Percentiles rank a stretch among this genome's conserved stretches.
Evolutionary conservation across 1,140 invertebrate genomes (phyloP).

Genomic region (Pseudomyrmex gracilis): DNA sequence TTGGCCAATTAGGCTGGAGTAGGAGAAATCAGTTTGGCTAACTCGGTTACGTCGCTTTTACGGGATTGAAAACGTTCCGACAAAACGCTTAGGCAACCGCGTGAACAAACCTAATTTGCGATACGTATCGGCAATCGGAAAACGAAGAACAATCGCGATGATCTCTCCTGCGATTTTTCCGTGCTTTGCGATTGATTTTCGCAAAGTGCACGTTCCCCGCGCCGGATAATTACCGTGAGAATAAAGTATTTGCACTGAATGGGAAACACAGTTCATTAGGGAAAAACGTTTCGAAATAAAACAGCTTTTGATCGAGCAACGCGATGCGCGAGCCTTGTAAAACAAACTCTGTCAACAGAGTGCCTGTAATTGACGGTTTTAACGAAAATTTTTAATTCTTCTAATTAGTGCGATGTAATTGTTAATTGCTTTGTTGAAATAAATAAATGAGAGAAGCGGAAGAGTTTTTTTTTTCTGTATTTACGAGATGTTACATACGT

Average conservation of each 20-base stretch:
- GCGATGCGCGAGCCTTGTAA: too few species aligned
- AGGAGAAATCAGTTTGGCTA: constrained; percentile 75
- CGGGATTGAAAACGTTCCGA: constrained; percentile 74
- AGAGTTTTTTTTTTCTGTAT: constrained; percentile 6
- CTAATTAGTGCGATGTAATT: background rate
- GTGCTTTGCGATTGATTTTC: constrained; percentile 13
- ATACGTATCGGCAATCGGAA: constrained; percentile 48
- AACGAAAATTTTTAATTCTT: too few species aligned
- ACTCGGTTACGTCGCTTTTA: constrained; percentile 73
- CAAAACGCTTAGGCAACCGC: constrained; percentile 66
- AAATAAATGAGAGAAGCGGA: background rate
- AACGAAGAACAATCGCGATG: constrained; percentile 56
- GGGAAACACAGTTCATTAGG: too few species aligned
- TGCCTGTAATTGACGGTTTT: too few species aligned
- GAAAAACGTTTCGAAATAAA: too few species aligned
- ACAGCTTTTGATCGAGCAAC: too few species aligned
- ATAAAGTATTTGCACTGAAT: background rate
- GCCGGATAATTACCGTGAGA: constrained; percentile 3
- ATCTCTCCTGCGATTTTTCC: constrained; percentile 25
- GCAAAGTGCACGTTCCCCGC: background rate
- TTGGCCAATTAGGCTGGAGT: constrained; percentile 70
- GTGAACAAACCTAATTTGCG: constrained; percentile 69
- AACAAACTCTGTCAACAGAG: too few species aligned
- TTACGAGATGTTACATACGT: background rate
- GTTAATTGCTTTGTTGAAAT: background rate